Conservation (phyloP, 1,140 invertebrate species). For the Oppia nitens region DNA sequence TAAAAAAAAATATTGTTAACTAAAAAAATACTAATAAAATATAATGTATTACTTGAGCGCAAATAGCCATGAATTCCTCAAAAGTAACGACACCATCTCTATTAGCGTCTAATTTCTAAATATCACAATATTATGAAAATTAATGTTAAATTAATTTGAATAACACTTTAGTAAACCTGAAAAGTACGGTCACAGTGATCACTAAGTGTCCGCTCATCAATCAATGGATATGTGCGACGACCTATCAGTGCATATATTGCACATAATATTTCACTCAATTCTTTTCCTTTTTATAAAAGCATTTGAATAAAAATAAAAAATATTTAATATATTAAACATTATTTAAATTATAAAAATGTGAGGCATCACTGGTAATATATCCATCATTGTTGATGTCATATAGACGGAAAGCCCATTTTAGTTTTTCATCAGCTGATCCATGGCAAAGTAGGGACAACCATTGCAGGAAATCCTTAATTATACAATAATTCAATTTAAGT, state of each 20-base stretch:
- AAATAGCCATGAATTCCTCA: conserved; percentile 34
- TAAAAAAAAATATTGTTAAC: no score
- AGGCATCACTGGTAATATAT: conserved; percentile 31
- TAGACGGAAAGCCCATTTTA: conserved; percentile 26
- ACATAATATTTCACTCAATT: conserved; percentile 68
- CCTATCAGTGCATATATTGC: conserved; percentile 82
- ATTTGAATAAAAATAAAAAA: no score
- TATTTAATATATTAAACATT: no score
- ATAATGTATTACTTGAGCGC: conserved; percentile 27
- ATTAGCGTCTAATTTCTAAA: conserved; percentile 33
- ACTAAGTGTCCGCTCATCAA: conserved; percentile 23
- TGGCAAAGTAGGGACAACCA: conserved; percentile 87
- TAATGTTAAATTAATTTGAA: not conserved
- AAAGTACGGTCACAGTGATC: conserved; percentile 27
- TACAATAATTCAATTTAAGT: not conserved
- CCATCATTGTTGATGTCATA: conserved; percentile 28
- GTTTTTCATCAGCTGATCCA: conserved; percentile 57
- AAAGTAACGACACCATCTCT: conserved; percentile 32
- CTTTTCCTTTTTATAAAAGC: no score
- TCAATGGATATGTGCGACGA: conserved; percentile 18
- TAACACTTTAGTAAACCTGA: conserved; percentile 17
- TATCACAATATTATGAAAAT: conserved; percentile 2
- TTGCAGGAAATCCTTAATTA: conserved; percentile 37
- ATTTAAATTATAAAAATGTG: no score
- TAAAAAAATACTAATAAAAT: not conserved